A percentile compares a stretch with the other conserved stretches of the same genome.
Conservation (phyloP, 2,888 invertebrate genomes). For the Tetropium fuscum region DNA sequence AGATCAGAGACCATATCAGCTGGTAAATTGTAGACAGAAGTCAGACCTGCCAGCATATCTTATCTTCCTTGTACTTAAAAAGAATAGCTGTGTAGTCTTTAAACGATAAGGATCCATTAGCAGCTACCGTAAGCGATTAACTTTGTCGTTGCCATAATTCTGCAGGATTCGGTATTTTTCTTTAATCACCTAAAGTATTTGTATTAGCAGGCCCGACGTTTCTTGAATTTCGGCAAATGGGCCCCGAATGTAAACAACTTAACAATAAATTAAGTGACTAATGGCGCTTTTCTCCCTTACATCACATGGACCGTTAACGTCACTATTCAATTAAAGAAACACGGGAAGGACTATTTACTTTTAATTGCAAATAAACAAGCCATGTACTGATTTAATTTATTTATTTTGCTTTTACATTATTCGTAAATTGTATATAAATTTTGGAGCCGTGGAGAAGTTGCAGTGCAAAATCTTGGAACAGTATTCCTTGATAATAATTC, state of each 20-base stretch:
- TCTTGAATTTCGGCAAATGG: conserved; percentile 13
- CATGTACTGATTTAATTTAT: too few relatives aligned
- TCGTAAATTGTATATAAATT: too few relatives aligned
- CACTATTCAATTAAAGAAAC: too few relatives aligned
- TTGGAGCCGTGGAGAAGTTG: too few relatives aligned
- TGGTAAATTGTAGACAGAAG: conserved; percentile 28
- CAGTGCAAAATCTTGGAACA: too few relatives aligned
- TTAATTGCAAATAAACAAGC: too few relatives aligned
- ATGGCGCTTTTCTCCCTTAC: background rate
- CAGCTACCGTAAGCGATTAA: conserved; percentile 41
- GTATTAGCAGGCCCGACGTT: conserved; percentile 22
- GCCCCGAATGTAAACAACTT: conserved; percentile 25
- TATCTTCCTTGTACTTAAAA: conserved; percentile 36
- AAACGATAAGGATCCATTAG: conserved; percentile 41
- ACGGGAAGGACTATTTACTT: too few relatives aligned
- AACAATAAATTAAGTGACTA: conserved; percentile 40
- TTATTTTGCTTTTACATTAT: too few relatives aligned
- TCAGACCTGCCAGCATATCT: conserved; percentile 36
- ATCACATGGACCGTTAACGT: too few relatives aligned
- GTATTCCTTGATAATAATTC: too few relatives aligned
- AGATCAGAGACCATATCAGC: too few relatives aligned
- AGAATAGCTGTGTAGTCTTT: conserved; percentile 33
- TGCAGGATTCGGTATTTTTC: conserved; percentile 30
- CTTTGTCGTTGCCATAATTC: conserved; percentile 38
- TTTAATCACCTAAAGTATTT: conserved; percentile 27